phyloP scores from a whole-genome alignment of 2,113 vertebrate species.

The Aythya baeri region DNA sequence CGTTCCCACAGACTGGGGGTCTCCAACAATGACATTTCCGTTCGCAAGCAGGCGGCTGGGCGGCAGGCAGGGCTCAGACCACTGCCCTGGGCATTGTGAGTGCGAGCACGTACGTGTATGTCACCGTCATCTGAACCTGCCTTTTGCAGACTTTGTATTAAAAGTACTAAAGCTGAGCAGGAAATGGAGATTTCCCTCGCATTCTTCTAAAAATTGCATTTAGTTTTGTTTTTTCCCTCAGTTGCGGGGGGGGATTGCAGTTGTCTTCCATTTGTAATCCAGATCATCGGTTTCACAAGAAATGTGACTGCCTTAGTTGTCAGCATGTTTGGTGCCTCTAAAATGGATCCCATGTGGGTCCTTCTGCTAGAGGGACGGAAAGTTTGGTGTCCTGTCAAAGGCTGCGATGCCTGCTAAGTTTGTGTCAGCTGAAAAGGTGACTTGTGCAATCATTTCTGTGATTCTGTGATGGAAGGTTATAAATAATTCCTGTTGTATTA shows the following conservation, averaged over 20 bases:
- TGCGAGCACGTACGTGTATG: conserved; percentile 57
- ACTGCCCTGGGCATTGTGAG: conserved; percentile 33
- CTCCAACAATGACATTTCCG: conserved; percentile 52
- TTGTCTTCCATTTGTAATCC: background rate
- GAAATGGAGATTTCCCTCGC: conserved; percentile 63
- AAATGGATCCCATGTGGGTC: rapidly evolving
- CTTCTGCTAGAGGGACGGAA: background rate
- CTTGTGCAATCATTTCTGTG: background rate
- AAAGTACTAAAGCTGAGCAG: conserved; percentile 28
- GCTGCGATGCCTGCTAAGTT: background rate
- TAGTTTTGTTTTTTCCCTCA: conserved; percentile 6
- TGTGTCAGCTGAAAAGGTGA: background rate
- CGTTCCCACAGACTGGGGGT: conserved; percentile 56
- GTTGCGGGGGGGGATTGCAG: background rate
- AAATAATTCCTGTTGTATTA: background rate
- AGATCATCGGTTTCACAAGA: background rate
- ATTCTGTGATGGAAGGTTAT: background rate
- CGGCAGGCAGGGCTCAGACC: background rate
- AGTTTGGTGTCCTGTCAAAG: background rate
- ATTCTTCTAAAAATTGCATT: conserved; percentile 45
- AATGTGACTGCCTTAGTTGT: background rate
- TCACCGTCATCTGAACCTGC: background rate
- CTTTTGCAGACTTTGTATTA: background rate
- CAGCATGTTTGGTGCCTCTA: background rate
- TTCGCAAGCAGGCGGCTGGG: background rate